Base-by-base conservation (phyloP, 1,140 invertebrate genomes). In the Scaptodrosophila lebanonensis region DNA sequence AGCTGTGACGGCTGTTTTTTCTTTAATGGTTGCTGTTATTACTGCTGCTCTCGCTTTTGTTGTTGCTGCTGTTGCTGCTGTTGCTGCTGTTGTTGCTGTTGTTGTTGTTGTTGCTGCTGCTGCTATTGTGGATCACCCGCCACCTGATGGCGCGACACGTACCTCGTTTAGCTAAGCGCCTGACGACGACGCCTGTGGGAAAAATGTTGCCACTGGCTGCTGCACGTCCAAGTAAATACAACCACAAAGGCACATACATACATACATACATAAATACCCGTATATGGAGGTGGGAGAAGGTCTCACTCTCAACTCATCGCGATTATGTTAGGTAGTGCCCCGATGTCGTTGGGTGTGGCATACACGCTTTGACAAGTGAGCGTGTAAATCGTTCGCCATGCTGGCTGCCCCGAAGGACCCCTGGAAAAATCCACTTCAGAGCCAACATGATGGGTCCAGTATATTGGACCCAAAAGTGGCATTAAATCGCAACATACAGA, bases 61-160 rank as follows among this genome's bases (percentile, higher is more conserved):
- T 59, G 50, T 42, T 44, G 48, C 51, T 43, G 58, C 27, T 39
- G 57, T 2, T 22, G 32, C 47, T 49, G 35, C 20, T 25, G 48
- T 12, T 29, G 20, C 40, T 47, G 20, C 11, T 15, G 11, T n/a
- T 9, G 5, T 3, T 43, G 15, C 11, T 25, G 42, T 44, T 27
- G 6, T 29, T n/a, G 16, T 40, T 40, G 11, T 40, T 43, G 17
- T 2, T 18, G 20, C 29, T 7, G 5, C 4, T 3, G 16, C 29
- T 53, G 30, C 8, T 29, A n/a, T n/a, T 16, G 18, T 1, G 36
- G 9, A 16, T 17, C 35, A 15, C 1, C 35, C 42, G 52, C 64
- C 72, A 79, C 72, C 72, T 77, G 72, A 79, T 65, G 67, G 64
- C 22, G 22, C 67, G 69, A 73, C 73, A 79, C 75, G 73, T 73